phyloP scores from a whole-genome alignment of 2,888 invertebrate species.

The Chaetoderma sp. region DNA sequence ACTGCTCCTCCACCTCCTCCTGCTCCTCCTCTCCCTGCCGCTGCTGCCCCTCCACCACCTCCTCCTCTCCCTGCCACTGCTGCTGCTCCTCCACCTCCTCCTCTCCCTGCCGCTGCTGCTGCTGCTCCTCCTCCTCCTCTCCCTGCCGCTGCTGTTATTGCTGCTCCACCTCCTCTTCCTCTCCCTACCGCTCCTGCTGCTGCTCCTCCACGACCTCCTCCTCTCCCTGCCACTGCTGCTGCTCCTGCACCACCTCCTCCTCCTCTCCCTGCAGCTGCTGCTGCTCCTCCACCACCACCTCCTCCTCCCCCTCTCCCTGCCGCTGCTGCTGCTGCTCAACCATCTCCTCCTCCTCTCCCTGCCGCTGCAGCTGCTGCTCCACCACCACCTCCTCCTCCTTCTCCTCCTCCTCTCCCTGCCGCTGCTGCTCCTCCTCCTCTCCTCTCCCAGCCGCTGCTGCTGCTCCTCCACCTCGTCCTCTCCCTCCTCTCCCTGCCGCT shows the following conservation, averaged over 20 bases:
- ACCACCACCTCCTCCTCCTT: too few relatives aligned
- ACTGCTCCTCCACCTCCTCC: constrained; percentile 3
- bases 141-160: neutral
- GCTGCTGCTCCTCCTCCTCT: neutral
- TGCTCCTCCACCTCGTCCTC: neutral
- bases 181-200: neutral
- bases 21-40: neutral
- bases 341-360: too few relatives aligned
- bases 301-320: too few relatives aligned
- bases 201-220: neutral
- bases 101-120: neutral
- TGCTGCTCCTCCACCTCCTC: too few relatives aligned
- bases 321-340: too few relatives aligned
- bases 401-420: too few relatives aligned
- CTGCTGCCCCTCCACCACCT: neutral
- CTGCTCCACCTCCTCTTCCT: neutral
- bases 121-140: neutral
- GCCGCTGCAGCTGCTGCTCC: too few relatives aligned
- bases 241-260: neutral
- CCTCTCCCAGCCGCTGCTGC: too few relatives aligned
- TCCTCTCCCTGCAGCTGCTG: neutral
- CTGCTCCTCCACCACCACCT: too few relatives aligned
- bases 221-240: neutral
- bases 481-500: constrained; percentile 8
- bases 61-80: neutral